These are phyloP conservation scores for Condylura cristata DNA, from an alignment of 2,113 vertebrate species.

Conservation along the genomic window DNA sequence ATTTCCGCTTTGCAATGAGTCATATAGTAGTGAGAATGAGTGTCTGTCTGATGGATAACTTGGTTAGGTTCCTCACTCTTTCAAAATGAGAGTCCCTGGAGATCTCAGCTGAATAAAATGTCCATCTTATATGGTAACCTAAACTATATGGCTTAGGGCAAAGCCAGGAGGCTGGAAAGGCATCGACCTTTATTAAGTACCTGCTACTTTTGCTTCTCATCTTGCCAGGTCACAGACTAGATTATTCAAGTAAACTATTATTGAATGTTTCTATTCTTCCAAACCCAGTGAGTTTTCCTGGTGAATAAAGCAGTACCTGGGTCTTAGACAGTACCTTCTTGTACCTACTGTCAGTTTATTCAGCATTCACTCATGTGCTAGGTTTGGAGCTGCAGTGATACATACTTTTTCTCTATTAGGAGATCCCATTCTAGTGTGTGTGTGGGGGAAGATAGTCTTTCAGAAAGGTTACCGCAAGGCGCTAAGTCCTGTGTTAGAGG, in stretches of 20 bases:
- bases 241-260: background rate
- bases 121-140: background rate
- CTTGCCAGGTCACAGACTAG: background rate
- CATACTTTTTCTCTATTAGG: background rate
- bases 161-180: background rate
- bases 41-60: background rate
- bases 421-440: background rate
- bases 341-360: background rate
- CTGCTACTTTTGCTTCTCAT: background rate
- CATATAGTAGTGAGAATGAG: background rate
- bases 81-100: background rate
- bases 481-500: background rate
- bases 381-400: background rate
- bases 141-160: background rate
- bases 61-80: background rate
- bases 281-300: background rate
- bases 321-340: background rate
- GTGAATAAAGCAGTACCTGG: background rate
- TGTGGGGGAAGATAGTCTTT: background rate
- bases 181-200: background rate
- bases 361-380: background rate
- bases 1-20: background rate
- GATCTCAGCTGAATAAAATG: background rate
- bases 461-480: background rate
- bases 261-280: background rate